These are phyloP conservation scores for Drosophila repleta DNA, from an alignment of 1,140 invertebrate species.

Conservation along the genomic window DNA sequence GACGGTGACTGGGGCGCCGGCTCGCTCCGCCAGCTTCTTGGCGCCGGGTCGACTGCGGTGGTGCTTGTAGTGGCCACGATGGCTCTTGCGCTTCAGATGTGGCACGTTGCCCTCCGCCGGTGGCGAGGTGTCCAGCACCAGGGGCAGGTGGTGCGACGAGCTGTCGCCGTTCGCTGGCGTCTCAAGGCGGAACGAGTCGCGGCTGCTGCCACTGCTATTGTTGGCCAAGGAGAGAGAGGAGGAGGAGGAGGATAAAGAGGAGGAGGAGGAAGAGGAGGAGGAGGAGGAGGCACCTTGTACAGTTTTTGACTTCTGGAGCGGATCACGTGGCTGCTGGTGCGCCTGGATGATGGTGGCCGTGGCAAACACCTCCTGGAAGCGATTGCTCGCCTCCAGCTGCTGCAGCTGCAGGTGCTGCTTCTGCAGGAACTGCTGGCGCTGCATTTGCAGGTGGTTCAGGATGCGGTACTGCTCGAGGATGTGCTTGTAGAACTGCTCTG, in stretches of 20 bases:
- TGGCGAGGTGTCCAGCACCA: slow-evolving; percentile 64
- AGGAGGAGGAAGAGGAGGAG: not conserved
- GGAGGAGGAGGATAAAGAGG: not conserved
- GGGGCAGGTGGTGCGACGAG: slow-evolving; percentile 46
- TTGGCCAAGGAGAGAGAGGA: slow-evolving; percentile 3
- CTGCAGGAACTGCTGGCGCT: slow-evolving; percentile 75
- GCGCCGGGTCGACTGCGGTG: slow-evolving; percentile 51
- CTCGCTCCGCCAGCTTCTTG: slow-evolving; percentile 33
- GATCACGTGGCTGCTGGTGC: slow-evolving; percentile 63
- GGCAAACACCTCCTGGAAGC: slow-evolving; percentile 79
- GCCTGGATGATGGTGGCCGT: slow-evolving; percentile 81
- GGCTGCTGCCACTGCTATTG: slow-evolving; percentile 6
- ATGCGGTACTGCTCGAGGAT: slow-evolving; percentile 81
- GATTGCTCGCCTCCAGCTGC: slow-evolving; percentile 76
- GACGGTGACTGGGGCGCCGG: not conserved
- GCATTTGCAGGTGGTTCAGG: slow-evolving; percentile 71
- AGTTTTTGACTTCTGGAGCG: slow-evolving; percentile 51
- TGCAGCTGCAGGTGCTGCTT: slow-evolving; percentile 78
- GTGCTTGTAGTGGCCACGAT: slow-evolving; percentile 77
- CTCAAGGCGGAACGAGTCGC: slow-evolving; percentile 28
- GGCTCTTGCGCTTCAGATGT: slow-evolving; percentile 65
- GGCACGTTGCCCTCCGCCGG: slow-evolving; percentile 49
- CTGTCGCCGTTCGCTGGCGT: slow-evolving; percentile 22
- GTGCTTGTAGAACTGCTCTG: slow-evolving; percentile 82
- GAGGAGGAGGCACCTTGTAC: not conserved